Evolutionary conservation across 2,113 vertebrate genomes (phyloP).

Genomic region (Protobothrops mucrosquamatus): DNA sequence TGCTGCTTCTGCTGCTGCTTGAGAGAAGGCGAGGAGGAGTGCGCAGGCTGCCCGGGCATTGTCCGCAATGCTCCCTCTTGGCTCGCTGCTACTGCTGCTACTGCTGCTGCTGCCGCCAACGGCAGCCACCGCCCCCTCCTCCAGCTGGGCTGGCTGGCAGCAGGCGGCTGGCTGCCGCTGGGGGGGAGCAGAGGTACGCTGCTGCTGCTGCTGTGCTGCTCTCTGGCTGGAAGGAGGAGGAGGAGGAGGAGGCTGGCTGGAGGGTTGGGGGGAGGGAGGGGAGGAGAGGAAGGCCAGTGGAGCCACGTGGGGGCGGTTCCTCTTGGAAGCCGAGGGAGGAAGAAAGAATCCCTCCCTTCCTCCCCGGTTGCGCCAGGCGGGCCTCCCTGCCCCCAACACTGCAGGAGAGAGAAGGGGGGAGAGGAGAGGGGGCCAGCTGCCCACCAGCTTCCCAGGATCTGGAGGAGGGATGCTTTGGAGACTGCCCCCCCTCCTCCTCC

Average conservation of each 20-base stretch:
- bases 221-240: constrained; percentile 32
- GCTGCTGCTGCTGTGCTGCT: background rate
- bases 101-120: background rate
- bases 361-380: background rate
- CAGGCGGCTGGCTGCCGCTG: constrained; percentile 6
- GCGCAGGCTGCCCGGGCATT: constrained; percentile 58
- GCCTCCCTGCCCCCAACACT: background rate
- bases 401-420: background rate
- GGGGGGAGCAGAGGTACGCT: background rate
- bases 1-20: constrained; percentile 57
- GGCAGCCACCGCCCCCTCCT: constrained; percentile 47
- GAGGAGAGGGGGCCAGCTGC: background rate
- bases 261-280: background rate
- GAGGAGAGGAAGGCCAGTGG: constrained; percentile 62
- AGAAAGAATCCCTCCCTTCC: constrained; percentile 59
- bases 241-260: too few species aligned
- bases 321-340: constrained; percentile 59
- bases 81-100: too few species aligned
- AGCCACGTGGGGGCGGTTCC: constrained; percentile 62
- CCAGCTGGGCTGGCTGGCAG: constrained; percentile 15
- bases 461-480: background rate
- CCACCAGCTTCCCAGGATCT: background rate
- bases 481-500: background rate
- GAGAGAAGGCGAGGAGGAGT: constrained; percentile 48
- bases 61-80: constrained; percentile 66